Base-by-base conservation (phyloP, 2,888 invertebrate species). In the Drosophila cracens region DNA sequence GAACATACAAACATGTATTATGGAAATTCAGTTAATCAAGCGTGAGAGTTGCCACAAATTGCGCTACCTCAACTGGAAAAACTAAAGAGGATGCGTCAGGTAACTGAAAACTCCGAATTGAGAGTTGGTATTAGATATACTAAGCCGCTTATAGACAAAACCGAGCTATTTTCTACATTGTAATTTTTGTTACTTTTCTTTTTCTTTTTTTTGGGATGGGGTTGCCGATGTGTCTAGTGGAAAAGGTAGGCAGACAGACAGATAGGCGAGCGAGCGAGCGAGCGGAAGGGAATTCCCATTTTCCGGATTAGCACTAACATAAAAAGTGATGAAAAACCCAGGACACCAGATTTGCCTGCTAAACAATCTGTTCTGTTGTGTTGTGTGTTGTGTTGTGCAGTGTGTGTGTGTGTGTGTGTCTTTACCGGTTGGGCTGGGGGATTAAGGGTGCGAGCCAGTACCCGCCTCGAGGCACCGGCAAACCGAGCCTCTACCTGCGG, bases 261-360 rank as follows among this genome's bases (percentile, higher is more conserved):
- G 33, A 33, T 4, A 36, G 36, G 18, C 16, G 1, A 7, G 16
- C 71, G 51, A 79, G 18, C 16, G 1, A 7, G 16, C 71, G 51
- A 79, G 54, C 87, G 82, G 82, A 77, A 84, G 90, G 90, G 90
- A 91, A 91, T 91, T 90, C 90, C 90, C 90, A 68, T 80, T 87
- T 90, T 82, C 85, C 87, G 85, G 84, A 87, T 89, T 82, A 82
- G 78, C 70, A 83, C 54, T 60, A 40, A 49, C 71, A 79, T 56
- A 86, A 81, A 74, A 78, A 66, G 29, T 56, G 62, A 34, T 34
- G 49, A 49, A 69, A 66, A 54, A 52, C 51, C 40, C 36, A 67
- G 53, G 33, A 62, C 52, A 67, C 29, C 60, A 53, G 18, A 52
- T 43, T 21, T 36, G 56, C 36, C 36, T 27, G 36, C 18, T 25